Conservation (phyloP, 1,140 invertebrate genomes). For the Drosophila navojoa region DNA sequence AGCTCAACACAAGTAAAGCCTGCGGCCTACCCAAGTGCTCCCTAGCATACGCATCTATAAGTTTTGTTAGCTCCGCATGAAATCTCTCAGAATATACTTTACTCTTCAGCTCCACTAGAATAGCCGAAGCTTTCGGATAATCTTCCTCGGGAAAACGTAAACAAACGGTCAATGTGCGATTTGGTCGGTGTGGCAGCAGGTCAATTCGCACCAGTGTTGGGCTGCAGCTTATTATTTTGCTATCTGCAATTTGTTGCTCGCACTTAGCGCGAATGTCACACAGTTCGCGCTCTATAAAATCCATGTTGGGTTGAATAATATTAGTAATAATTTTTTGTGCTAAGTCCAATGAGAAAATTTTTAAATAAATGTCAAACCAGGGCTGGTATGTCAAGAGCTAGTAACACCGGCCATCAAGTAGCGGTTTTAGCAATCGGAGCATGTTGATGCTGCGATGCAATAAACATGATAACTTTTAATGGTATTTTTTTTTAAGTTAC, state of each 20-base stretch:
- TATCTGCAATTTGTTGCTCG: constrained; percentile 86
- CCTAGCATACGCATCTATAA: constrained; percentile 87
- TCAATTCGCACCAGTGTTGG: constrained; percentile 85
- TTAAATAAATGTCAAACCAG: constrained; percentile 24
- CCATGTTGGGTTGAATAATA: constrained; percentile 83
- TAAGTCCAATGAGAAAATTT: constrained; percentile 37
- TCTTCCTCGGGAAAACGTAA: constrained; percentile 87
- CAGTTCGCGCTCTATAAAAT: constrained; percentile 87
- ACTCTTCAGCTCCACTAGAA: constrained; percentile 90
- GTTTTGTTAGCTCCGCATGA: constrained; percentile 86
- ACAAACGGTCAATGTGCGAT: constrained; percentile 87
- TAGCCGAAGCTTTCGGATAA: constrained; percentile 85
- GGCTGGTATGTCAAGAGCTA: constrained; percentile 4
- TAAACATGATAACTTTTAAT: background rate
- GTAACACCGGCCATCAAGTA: constrained; percentile 3
- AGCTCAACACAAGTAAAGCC: constrained; percentile 85
- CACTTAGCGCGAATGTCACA: constrained; percentile 87
- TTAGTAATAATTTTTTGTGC: background rate
- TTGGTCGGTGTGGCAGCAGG: constrained; percentile 86
- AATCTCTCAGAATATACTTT: constrained; percentile 88
- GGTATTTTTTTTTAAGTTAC: background rate
- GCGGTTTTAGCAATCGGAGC: constrained; percentile 3
- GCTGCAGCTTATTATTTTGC: constrained; percentile 88
- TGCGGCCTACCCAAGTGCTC: constrained; percentile 87
- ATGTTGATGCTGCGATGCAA: background rate